Evolutionary conservation across 2,888 invertebrate species (phyloP).

Genomic region (Phlogophora meticulosa): DNA sequence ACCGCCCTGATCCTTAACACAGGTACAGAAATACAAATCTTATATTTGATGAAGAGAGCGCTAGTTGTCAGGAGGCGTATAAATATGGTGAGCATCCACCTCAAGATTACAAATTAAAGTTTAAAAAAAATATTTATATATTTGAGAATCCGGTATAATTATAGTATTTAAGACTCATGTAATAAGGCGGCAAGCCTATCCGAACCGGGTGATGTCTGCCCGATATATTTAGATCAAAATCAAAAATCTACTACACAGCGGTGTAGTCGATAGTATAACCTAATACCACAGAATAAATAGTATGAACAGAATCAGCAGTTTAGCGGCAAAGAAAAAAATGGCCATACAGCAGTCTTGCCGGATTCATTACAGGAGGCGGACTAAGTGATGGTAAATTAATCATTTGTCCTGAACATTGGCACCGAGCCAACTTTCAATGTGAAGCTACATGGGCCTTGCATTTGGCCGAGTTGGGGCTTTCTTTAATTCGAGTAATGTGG

Average conservation of each 20-base stretch:
- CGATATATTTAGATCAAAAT: not conserved
- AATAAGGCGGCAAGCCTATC: not conserved
- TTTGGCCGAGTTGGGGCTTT: not conserved
- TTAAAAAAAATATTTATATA: too few species aligned
- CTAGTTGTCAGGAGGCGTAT: too few species aligned
- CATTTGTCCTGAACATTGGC: slow-evolving; percentile 53
- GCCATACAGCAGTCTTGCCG: slow-evolving; percentile 11
- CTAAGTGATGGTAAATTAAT: slow-evolving; percentile 52
- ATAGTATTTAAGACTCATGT: too few species aligned
- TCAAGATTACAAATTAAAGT: too few species aligned
- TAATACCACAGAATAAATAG: not conserved
- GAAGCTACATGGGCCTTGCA: slow-evolving; percentile 1
- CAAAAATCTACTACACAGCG: not conserved
- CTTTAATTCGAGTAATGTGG: slow-evolving; percentile 14
- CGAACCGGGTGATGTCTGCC: too few species aligned
- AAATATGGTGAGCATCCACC: too few species aligned
- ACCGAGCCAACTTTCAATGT: slow-evolving; percentile 41
- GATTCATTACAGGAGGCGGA: slow-evolving; percentile 60
- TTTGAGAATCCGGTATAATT: too few species aligned
- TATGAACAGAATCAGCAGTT: slow-evolving; percentile 39
- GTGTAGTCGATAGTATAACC: not conserved
- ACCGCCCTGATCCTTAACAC: too few species aligned
- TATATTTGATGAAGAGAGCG: too few species aligned
- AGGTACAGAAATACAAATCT: too few species aligned
- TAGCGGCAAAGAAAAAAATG: slow-evolving; percentile 35